Conservation (phyloP, 2,113 vertebrate species). For the Pterophyllum scalare region DNA sequence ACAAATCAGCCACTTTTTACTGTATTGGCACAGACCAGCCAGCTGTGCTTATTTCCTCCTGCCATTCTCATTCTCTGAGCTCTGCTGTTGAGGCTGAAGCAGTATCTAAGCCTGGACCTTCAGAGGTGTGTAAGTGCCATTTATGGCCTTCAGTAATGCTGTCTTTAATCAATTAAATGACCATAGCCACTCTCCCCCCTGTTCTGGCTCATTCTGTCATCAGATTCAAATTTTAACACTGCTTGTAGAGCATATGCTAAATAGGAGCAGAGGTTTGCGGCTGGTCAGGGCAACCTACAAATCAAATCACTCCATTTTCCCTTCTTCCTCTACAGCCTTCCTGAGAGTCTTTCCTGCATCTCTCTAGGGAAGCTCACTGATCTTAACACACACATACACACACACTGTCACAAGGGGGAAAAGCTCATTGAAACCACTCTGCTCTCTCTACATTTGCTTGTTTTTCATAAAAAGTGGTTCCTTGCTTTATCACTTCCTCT, state of each 20-base stretch:
- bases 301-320: slow-evolving; percentile 36
- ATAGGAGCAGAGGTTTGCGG: slow-evolving; percentile 40
- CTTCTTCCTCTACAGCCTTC: slow-evolving; percentile 41
- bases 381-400: slow-evolving; percentile 59
- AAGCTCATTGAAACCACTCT: slow-evolving; percentile 53
- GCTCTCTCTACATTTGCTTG: slow-evolving; percentile 56
- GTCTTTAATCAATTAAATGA: slow-evolving; percentile 42
- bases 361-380: slow-evolving; percentile 54
- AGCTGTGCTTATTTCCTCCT: slow-evolving; percentile 15
- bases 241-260: slow-evolving; percentile 42
- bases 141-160: slow-evolving; percentile 23
- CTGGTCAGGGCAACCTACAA: slow-evolving; percentile 47
- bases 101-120: slow-evolving; percentile 18
- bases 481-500: slow-evolving; percentile 41
- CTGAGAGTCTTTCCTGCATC: slow-evolving; percentile 49
- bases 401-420: slow-evolving; percentile 51
- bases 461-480: slow-evolving; percentile 47
- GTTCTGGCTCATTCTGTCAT: slow-evolving; percentile 31
- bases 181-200: slow-evolving; percentile 32
- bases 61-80: slow-evolving; percentile 4
- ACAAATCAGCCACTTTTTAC: neutral
- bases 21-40: slow-evolving; percentile 8
- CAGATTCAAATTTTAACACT: slow-evolving; percentile 53
- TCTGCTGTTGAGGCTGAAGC: slow-evolving; percentile 25
- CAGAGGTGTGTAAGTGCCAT: slow-evolving; percentile 12